phyloP scores from a whole-genome alignment of 2,888 invertebrate species.

The Blomia tropicalis region DNA sequence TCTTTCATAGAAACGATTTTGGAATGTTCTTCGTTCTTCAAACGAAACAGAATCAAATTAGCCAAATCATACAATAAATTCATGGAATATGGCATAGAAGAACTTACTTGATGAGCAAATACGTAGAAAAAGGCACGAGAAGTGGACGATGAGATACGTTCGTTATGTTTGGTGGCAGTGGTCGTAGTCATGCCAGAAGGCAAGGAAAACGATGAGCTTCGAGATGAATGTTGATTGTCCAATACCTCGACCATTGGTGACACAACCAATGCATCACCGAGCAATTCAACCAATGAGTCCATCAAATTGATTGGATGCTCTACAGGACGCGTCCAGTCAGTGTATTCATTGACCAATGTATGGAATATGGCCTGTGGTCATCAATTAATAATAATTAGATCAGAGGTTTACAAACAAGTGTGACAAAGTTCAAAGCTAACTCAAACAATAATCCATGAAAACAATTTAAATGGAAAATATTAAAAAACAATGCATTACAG shows the following conservation, averaged over 20 bases:
- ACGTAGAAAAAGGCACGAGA: conserved; percentile 19
- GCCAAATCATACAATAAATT: background rate
- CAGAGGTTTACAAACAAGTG: no score
- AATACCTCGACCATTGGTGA: conserved; percentile 49
- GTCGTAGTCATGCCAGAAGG: background rate
- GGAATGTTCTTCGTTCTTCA: conserved; percentile 47
- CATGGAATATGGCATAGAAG: background rate
- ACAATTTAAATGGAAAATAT: no score
- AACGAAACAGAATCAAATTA: background rate
- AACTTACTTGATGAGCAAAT: conserved; percentile 20
- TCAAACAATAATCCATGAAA: no score
- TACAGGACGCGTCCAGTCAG: conserved; percentile 64
- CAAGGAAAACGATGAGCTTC: background rate
- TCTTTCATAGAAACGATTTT: conserved; percentile 60
- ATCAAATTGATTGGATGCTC: conserved; percentile 67
- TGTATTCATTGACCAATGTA: conserved; percentile 73
- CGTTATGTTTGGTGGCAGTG: background rate
- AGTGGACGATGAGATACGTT: background rate
- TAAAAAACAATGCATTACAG: no score
- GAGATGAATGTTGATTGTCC: conserved; percentile 44
- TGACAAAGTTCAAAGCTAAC: no score
- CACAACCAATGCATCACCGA: conserved; percentile 68
- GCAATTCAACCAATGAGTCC: conserved; percentile 64
- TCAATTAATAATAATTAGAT: background rate
- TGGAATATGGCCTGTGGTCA: conserved; percentile 42